These are phyloP conservation scores for Phenacoccus solenopsis DNA, from an alignment of 1,140 invertebrate genomes.

Conservation along the genomic window DNA sequence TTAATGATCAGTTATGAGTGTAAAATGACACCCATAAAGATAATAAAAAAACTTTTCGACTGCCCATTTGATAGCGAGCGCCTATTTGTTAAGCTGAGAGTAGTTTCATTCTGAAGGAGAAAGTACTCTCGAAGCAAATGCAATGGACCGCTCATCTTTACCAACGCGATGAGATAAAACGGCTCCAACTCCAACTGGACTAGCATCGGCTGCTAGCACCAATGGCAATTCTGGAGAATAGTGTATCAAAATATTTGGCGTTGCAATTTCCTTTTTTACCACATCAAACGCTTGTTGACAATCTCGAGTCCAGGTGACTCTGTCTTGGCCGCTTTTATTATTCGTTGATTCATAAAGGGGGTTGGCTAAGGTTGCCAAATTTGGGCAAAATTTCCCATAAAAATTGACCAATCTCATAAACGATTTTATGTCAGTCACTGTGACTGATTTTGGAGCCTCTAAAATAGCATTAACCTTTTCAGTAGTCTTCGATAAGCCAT, in stretches of 20 bases:
- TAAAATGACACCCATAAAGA: constrained; percentile 19
- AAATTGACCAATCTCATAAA: constrained; percentile 38
- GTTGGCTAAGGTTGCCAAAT: constrained; percentile 29
- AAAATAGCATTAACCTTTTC: constrained; percentile 33
- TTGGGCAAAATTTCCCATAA: constrained; percentile 35
- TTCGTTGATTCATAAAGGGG: constrained; percentile 31
- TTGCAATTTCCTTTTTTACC: neutral
- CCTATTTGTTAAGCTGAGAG: constrained; percentile 36
- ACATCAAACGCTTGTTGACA: neutral
- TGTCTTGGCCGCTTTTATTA: constrained; percentile 20
- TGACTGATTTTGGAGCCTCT: constrained; percentile 30
- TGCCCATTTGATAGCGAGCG: constrained; percentile 33
- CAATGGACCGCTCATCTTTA: constrained; percentile 18
- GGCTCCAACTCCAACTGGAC: constrained; percentile 37
- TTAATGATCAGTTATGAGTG: constrained; percentile 7
- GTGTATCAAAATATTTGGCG: constrained; percentile 25
- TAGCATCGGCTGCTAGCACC: constrained; percentile 37
- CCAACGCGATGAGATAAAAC: constrained; percentile 34
- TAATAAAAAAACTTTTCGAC: constrained; percentile 33
- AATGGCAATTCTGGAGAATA: constrained; percentile 33
- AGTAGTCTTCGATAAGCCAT: constrained; percentile 31
- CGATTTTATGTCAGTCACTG: constrained; percentile 31
- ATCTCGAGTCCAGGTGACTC: neutral
- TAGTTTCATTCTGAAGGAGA: constrained; percentile 28
- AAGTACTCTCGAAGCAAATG: constrained; percentile 17